phyloP scores from a whole-genome alignment of 2,797 vertebrate species.

The Thunnus albacares region DNA sequence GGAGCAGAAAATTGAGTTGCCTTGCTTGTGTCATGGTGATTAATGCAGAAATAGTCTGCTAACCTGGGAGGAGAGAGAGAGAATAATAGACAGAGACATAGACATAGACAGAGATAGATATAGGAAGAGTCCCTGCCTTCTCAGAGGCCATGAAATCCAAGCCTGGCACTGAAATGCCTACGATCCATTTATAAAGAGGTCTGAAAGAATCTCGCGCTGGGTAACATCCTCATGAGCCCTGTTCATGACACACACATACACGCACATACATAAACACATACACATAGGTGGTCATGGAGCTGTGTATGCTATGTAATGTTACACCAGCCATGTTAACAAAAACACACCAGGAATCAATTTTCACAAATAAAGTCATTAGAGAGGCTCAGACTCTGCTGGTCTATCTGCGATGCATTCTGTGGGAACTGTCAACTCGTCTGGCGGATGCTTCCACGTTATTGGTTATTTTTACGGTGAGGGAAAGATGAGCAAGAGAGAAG shows the following conservation, averaged over 20 bases:
- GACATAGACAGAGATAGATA: slow-evolving; percentile 64
- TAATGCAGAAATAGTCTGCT: slow-evolving; percentile 98
- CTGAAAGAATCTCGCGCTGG: slow-evolving; percentile 58
- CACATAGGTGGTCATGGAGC: slow-evolving; percentile 36
- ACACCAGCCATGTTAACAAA: slow-evolving; percentile 53
- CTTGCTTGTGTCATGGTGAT: slow-evolving; percentile 99
- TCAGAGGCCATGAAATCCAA: slow-evolving; percentile 78
- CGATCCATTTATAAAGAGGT: slow-evolving; percentile 73
- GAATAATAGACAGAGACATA: slow-evolving; percentile 59
- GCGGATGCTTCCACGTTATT: slow-evolving; percentile 52
- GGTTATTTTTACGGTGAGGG: slow-evolving; percentile 48
- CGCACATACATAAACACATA: not conserved
- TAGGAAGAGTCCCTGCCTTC: slow-evolving; percentile 60
- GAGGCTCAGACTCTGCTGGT: slow-evolving; percentile 43
- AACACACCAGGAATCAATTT: slow-evolving; percentile 67
- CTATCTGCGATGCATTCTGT: slow-evolving; percentile 45
- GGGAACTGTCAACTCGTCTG: slow-evolving; percentile 37
- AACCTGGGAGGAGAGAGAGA: slow-evolving; percentile 89
- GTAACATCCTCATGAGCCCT: slow-evolving; percentile 51
- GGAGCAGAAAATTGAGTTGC: slow-evolving; percentile 99
- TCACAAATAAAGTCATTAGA: slow-evolving; percentile 72
- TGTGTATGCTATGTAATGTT: slow-evolving; percentile 38
- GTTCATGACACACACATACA: slow-evolving; percentile 9
- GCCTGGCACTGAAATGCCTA: slow-evolving; percentile 69
- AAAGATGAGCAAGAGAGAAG: slow-evolving; percentile 60